These are phyloP conservation scores for Pristionchus japonicus DNA, from an alignment of 2,888 invertebrate species.

Conservation along the genomic window DNA sequence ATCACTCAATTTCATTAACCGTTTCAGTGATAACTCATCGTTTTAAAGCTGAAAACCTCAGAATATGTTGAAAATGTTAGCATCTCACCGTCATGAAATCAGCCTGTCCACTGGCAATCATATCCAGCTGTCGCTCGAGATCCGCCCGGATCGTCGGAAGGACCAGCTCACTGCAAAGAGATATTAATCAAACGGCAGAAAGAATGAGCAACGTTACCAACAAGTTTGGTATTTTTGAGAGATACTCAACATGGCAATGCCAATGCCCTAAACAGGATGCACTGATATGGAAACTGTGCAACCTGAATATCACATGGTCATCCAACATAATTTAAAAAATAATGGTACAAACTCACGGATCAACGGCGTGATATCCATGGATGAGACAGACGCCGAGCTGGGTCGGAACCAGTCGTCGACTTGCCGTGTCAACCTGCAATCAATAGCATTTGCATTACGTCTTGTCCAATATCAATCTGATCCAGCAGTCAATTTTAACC, in stretches of 20 bases:
- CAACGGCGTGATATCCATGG: conserved; percentile 88
- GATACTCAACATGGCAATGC: too few relatives aligned
- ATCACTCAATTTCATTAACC: too few relatives aligned
- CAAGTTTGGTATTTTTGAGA: too few relatives aligned
- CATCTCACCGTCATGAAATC: conserved; percentile 79
- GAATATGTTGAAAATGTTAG: too few relatives aligned
- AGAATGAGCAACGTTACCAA: too few relatives aligned
- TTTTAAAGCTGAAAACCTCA: background rate
- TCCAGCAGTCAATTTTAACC: background rate
- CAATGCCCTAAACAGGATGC: too few relatives aligned
- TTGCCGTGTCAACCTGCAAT: conserved; percentile 81
- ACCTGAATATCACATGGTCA: background rate
- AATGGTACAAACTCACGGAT: conserved; percentile 79
- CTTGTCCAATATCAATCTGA: background rate
- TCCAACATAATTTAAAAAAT: background rate
- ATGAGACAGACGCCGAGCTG: conserved; percentile 96
- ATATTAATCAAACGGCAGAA: too few relatives aligned
- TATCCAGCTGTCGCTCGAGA: conserved; percentile 92
- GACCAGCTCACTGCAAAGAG: conserved; percentile 83
- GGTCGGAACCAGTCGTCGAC: conserved; percentile 91
- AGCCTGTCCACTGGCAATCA: conserved; percentile 91
- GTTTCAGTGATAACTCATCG: background rate
- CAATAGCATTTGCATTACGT: background rate
- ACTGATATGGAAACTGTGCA: background rate
- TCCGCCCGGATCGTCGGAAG: conserved; percentile 97